Base-by-base conservation (phyloP, 1,140 invertebrate genomes). In the Gryllus bimaculatus region DNA sequence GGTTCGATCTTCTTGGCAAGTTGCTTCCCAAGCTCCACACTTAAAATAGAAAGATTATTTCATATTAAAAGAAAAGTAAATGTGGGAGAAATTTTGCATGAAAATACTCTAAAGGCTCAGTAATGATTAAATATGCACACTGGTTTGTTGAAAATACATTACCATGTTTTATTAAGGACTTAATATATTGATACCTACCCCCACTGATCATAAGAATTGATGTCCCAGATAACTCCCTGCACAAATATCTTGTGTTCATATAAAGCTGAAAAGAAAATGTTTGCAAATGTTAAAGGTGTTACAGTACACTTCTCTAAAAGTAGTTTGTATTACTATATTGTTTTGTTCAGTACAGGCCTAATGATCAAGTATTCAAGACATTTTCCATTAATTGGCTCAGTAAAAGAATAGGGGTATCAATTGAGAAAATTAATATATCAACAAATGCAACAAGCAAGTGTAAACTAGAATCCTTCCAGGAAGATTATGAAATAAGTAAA, bases 141-240 rank as follows among this genome's bases (percentile, higher is more conserved):
- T 39, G 26, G 5, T 39, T 39, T 2, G 26, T 39, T 39, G 26
- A 39, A 39, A 39, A 39, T 39, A 39, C 26, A 74, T n/a, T 12
- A 3, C 1, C 73, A 74, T 15, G 3, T 74, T 0, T 74, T 74
- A 0, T 74, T 8, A 15, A 8, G 26, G 73, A 26, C 73, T 26
- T 39, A 39, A 39, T 10, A 78, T 3, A 26, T 49, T 76, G 78
- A 75, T 13, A 87, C 89, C 88, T 89, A 94, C 93, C 98, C 98
- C 97, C 98, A 99, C 86, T 99, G 98, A 89, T 99, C 98, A 87
- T 94, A 99, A 0, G 98, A 99, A 86, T 99, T 99, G 83, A 99
- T 98, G 85, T 98, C 95, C 98, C 98, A 99, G 83, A 99, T 96
- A 18, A 98, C 91, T 79, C 98, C 98, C 88, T 99, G 98, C 5